A percentile compares a stretch with the other conserved stretches of the same genome.
Evolutionary conservation across 2,797 vertebrate genomes (phyloP).

Genomic region (Pipistrellus pipistrellus): DNA sequence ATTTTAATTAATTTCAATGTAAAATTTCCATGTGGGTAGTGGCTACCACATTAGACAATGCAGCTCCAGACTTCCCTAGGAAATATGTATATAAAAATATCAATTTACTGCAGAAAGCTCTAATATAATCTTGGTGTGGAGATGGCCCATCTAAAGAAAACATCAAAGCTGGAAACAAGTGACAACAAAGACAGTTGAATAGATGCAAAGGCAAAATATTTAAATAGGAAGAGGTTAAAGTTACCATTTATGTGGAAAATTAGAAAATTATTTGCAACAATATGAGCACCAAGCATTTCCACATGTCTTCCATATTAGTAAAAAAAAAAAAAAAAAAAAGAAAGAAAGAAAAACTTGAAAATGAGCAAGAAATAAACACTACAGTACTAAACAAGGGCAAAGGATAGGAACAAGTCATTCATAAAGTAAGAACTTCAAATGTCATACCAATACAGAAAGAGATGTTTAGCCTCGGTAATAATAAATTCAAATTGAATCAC

Average conservation of each 20-base stretch:
- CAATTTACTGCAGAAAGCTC: not conserved
- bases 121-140: not conserved
- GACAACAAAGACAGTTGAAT: not conserved
- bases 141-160: not conserved
- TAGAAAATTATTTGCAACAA: not conserved
- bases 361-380: not conserved
- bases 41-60: not conserved
- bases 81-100: not conserved
- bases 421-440: conserved; percentile 33
- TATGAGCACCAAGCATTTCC: not conserved
- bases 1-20: conserved; percentile 36
- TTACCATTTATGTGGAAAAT: not conserved
- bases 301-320: not conserved
- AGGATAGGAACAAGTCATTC: not conserved
- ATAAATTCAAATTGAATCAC: conserved; percentile 20
- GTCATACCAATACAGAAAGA: not conserved
- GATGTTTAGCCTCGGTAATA: not conserved
- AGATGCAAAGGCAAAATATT: not conserved
- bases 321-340: not conserved
- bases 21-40: not conserved
- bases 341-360: not conserved
- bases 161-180: not conserved
- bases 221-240: not conserved
- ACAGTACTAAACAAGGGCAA: not conserved
- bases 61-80: not conserved